Conservation (phyloP, 2,797 vertebrate species). For the Coluber constrictor region DNA sequence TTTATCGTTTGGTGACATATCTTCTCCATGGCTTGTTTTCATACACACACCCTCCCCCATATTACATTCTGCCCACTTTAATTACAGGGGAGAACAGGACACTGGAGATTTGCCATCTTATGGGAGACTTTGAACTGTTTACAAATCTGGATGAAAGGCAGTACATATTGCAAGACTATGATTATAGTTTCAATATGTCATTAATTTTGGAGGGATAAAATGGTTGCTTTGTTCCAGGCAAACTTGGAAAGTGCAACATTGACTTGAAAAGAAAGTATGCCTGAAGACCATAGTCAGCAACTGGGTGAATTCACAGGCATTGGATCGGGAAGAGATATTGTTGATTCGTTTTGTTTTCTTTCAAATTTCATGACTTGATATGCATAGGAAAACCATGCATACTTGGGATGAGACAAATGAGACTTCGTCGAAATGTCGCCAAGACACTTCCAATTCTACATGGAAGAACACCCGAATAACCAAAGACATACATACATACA, state of each 20-base stretch:
- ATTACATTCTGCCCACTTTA: constrained; percentile 65
- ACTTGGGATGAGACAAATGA: too few species aligned
- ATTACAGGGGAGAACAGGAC: constrained; percentile 65
- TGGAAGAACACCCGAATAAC: too few species aligned
- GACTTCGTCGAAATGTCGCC: too few species aligned
- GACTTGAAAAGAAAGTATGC: neutral
- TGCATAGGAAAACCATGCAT: neutral
- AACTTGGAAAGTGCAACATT: constrained; percentile 29
- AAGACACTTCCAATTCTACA: too few species aligned
- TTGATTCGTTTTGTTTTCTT: neutral
- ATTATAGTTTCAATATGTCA: constrained; percentile 38
- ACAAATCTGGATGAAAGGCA: constrained; percentile 45
- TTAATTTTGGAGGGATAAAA: constrained; percentile 59
- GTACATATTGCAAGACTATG: constrained; percentile 52
- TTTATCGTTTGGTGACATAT: constrained; percentile 62
- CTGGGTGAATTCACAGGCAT: neutral
- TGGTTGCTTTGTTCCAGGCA: constrained; percentile 33
- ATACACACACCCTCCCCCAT: too few species aligned
- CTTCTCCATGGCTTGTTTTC: constrained; percentile 58
- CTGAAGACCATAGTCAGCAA: neutral
- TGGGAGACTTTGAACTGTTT: constrained; percentile 52
- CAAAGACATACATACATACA: too few species aligned
- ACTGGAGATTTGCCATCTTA: constrained; percentile 56
- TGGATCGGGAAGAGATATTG: neutral
- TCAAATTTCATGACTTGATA: neutral